These are phyloP conservation scores for Chrysolina haemoptera DNA, from an alignment of 2,888 invertebrate species.

Conservation along the genomic window DNA sequence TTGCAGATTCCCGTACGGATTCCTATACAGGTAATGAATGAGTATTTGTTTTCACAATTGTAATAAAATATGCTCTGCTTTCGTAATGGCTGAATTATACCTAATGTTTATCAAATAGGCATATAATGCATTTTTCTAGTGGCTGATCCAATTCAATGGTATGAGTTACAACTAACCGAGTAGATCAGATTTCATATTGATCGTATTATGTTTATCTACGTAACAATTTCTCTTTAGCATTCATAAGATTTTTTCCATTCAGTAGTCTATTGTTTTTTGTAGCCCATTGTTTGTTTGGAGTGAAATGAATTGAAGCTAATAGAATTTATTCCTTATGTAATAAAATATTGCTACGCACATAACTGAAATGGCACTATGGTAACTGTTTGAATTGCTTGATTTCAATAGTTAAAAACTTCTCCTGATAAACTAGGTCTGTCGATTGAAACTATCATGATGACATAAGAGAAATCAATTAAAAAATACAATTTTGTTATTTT, in stretches of 20 bases:
- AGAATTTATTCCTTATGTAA: too few species aligned
- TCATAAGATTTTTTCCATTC: not conserved
- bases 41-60: not conserved
- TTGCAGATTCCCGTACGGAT: too few species aligned
- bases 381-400: too few species aligned
- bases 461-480: too few species aligned
- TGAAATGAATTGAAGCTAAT: too few species aligned
- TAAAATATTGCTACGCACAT: too few species aligned
- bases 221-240: not conserved
- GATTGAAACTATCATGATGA: too few species aligned
- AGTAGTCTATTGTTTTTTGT: not conserved
- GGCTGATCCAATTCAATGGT: not conserved
- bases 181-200: slow-evolving; percentile 1
- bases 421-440: too few species aligned
- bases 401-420: too few species aligned
- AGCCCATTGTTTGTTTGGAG: too few species aligned
- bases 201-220: not conserved
- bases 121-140: slow-evolving; percentile 12
- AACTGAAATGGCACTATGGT: too few species aligned
- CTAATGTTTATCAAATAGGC: not conserved
- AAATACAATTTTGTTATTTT: too few species aligned
- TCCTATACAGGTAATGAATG: not conserved
- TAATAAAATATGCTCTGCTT: not conserved
- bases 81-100: not conserved
- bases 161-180: not conserved